Evolutionary conservation across 2,888 invertebrate genomes (phyloP).

Genomic region (Quadriops clusia): DNA sequence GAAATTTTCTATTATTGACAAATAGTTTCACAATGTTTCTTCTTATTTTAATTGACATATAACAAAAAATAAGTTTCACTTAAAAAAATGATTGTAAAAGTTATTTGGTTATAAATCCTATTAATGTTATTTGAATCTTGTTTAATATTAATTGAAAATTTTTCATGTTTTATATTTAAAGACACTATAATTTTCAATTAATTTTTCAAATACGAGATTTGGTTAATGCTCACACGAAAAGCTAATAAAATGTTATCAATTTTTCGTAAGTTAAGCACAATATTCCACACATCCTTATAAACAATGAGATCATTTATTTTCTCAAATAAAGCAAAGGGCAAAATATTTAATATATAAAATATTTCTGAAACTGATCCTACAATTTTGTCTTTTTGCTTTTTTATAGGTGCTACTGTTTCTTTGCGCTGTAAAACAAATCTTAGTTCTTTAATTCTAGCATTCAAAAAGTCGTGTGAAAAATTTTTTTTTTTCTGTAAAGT

Average conservation of each 20-base stretch:
- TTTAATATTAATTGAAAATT: no score
- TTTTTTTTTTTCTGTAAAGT: conserved; percentile 11
- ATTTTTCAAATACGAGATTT: conserved; percentile 9
- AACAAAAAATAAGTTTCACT: no score
- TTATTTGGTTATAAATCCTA: no score
- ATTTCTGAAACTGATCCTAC: conserved; percentile 8
- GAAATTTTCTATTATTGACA: no score
- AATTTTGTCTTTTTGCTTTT: conserved; percentile 11
- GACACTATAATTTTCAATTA: no score
- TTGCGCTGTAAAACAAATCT: conserved; percentile 12
- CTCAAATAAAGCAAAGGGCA: conserved; percentile 8
- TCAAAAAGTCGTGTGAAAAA: conserved; percentile 10
- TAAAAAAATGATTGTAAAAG: no score
- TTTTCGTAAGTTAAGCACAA: conserved; percentile 7
- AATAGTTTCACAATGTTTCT: no score
- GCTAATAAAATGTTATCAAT: conserved; percentile 4
- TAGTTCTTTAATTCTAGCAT: conserved; percentile 5
- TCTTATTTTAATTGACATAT: no score
- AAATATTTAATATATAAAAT: conserved; percentile 2
- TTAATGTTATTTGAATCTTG: no score
- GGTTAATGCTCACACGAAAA: conserved; percentile 3
- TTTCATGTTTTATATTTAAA: no score
- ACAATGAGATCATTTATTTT: conserved; percentile 2
- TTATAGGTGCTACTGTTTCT: conserved; percentile 8
- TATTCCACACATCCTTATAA: conserved; percentile 7